Evolutionary conservation across 2,113 vertebrate species (phyloP).

Genomic region (Plecturocebus donacophilus): DNA sequence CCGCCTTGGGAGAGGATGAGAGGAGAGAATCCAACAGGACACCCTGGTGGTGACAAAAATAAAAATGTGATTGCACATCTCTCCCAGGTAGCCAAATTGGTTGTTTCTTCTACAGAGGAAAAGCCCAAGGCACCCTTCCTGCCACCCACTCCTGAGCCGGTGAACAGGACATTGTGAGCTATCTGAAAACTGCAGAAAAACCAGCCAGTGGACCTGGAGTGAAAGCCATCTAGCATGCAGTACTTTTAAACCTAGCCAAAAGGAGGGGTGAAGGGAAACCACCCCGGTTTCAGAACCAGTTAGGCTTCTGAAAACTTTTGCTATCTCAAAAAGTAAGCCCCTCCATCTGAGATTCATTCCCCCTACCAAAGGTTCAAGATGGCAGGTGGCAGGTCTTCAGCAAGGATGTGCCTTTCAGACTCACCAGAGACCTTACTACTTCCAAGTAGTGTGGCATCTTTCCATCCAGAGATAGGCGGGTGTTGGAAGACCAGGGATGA

Average conservation of each 20-base stretch:
- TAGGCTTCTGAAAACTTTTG: background rate
- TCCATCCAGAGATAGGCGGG: background rate
- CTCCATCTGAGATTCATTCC: background rate
- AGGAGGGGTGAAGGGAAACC: background rate
- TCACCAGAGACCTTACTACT: background rate
- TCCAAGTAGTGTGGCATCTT: background rate
- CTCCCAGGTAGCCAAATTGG: background rate
- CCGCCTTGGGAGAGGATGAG: constrained; percentile 27
- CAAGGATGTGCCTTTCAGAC: background rate
- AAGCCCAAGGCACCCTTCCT: background rate
- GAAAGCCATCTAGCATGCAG: background rate
- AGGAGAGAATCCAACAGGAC: constrained; percentile 49
- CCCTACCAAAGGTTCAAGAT: background rate
- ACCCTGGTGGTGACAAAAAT: constrained; percentile 62
- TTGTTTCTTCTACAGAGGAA: background rate
- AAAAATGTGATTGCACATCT: constrained; percentile 28
- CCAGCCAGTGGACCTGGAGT: background rate
- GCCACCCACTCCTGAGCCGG: background rate
- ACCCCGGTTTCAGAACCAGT: no score
- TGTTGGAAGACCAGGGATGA: background rate
- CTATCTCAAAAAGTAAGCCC: background rate
- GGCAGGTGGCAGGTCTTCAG: background rate
- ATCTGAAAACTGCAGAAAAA: background rate
- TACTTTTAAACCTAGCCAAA: background rate
- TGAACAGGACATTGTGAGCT: background rate